phyloP scores from a whole-genome alignment of 2,888 invertebrate genomes.

The Napeogenes sylphis region DNA sequence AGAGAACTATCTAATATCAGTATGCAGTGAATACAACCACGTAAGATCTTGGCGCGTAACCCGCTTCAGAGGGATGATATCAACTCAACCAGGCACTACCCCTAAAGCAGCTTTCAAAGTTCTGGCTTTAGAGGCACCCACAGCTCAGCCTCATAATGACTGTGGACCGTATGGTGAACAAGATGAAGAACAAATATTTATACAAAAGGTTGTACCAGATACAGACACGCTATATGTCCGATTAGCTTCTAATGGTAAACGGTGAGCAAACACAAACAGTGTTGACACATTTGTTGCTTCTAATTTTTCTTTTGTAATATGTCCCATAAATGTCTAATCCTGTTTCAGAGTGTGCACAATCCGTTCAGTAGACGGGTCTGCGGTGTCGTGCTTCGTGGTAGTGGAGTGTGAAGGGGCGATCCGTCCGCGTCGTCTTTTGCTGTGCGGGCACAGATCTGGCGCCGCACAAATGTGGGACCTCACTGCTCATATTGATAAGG shows the following conservation, averaged over 20 bases:
- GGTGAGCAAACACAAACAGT: slow-evolving; percentile 62
- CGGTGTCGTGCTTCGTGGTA: slow-evolving; percentile 96
- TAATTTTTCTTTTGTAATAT: background rate
- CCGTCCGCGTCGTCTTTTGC: slow-evolving; percentile 90
- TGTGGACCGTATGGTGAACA: slow-evolving; percentile 97
- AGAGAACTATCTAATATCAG: slow-evolving; percentile 96
- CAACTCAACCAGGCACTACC: slow-evolving; percentile 98
- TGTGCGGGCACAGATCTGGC: slow-evolving; percentile 95
- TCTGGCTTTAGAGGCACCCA: slow-evolving; percentile 82
- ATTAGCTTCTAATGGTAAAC: slow-evolving; percentile 95
- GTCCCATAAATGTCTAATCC: background rate
- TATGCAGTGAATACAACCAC: slow-evolving; percentile 98
- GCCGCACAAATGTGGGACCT: slow-evolving; percentile 99
- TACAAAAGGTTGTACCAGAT: slow-evolving; percentile 98
- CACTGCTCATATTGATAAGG: slow-evolving; percentile 93
- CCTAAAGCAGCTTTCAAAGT: slow-evolving; percentile 98
- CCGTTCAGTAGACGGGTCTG: slow-evolving; percentile 94
- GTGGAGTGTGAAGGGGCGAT: slow-evolving; percentile 98
- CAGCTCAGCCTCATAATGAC: slow-evolving; percentile 81
- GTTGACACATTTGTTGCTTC: background rate
- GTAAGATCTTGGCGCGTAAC: slow-evolving; percentile 98
- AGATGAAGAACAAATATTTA: slow-evolving; percentile 98
- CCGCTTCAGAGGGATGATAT: slow-evolving; percentile 98
- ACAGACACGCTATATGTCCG: slow-evolving; percentile 96
- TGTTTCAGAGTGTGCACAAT: slow-evolving; percentile 91